phyloP scores from a whole-genome alignment of 2,797 vertebrate genomes.

The Poecilia gillii region DNA sequence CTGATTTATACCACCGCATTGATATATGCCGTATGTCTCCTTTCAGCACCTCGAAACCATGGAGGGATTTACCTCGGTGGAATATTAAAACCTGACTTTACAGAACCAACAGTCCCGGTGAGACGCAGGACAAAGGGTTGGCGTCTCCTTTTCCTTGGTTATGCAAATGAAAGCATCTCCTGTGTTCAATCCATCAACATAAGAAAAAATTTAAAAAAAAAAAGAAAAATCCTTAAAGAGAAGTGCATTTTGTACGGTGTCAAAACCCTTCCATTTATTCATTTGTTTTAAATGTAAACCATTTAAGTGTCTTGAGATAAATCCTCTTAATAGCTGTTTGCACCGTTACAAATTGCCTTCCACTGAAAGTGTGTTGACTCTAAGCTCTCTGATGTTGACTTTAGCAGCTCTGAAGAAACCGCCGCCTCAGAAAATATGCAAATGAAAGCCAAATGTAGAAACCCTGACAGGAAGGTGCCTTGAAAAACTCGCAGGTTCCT shows the following conservation, averaged over 20 bases:
- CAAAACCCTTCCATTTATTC: not conserved
- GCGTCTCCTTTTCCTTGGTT: constrained; percentile 23
- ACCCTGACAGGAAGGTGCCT: constrained; percentile 4
- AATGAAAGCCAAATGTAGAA: constrained; percentile 7
- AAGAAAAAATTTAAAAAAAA: not conserved
- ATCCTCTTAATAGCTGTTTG: not conserved
- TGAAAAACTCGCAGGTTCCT: constrained; percentile 1
- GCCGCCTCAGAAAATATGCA: constrained; percentile 2
- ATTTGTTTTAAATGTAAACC: constrained; percentile 4
- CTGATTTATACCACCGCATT: constrained; percentile 66
- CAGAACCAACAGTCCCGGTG: constrained; percentile 28
- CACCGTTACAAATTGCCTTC: not conserved
- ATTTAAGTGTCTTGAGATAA: not conserved
- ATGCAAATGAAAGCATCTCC: constrained; percentile 20
- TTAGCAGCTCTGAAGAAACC: constrained; percentile 2
- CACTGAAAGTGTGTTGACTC: constrained; percentile 3
- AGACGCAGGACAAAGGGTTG: constrained; percentile 12
- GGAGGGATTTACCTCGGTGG: constrained; percentile 53
- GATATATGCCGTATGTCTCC: constrained; percentile 62
- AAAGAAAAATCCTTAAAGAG: not conserved
- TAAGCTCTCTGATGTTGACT: constrained; percentile 9
- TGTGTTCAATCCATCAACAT: not conserved
- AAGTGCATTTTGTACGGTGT: not conserved
- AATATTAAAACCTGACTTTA: constrained; percentile 67
- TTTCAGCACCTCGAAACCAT: constrained; percentile 45